Evolutionary conservation across 2,797 vertebrate genomes (phyloP).

Genomic region (Rhadinocentrus ornatus): DNA sequence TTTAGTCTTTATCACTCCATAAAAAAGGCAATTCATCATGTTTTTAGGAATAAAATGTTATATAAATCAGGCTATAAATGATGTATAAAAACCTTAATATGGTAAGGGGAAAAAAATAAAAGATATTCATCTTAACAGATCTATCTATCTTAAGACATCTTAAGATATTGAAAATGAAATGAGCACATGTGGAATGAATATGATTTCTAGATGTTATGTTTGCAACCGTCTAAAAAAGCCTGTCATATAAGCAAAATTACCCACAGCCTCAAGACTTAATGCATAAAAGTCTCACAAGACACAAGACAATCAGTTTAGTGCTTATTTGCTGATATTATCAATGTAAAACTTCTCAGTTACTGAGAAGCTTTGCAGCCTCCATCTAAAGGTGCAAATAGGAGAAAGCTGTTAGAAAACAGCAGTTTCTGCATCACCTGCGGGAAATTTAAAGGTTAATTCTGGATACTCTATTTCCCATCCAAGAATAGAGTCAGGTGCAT

Average conservation of each 20-base stretch:
- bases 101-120: not conserved
- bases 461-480: constrained; percentile 56
- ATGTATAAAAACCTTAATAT: not conserved
- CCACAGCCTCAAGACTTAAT: not conserved
- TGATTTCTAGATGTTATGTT: not conserved
- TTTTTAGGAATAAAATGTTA: not conserved
- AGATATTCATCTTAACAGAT: no score
- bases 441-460: constrained; percentile 68
- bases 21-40: not conserved
- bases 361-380: constrained; percentile 19
- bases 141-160: no score
- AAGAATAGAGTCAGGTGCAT: constrained; percentile 60
- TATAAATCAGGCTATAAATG: constrained; percentile 1
- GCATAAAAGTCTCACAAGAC: not conserved
- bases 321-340: constrained; percentile 18
- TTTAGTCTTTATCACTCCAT: not conserved
- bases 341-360: constrained; percentile 15
- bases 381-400: constrained; percentile 40
- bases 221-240: not conserved
- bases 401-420: constrained; percentile 28
- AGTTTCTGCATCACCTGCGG: constrained; percentile 59
- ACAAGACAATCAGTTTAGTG: constrained; percentile 1
- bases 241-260: not conserved
- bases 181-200: not conserved
- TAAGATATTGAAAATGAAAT: not conserved